Evolutionary conservation across 2,797 vertebrate genomes (phyloP).

Genomic region (Acrocephalus scirpaceus): DNA sequence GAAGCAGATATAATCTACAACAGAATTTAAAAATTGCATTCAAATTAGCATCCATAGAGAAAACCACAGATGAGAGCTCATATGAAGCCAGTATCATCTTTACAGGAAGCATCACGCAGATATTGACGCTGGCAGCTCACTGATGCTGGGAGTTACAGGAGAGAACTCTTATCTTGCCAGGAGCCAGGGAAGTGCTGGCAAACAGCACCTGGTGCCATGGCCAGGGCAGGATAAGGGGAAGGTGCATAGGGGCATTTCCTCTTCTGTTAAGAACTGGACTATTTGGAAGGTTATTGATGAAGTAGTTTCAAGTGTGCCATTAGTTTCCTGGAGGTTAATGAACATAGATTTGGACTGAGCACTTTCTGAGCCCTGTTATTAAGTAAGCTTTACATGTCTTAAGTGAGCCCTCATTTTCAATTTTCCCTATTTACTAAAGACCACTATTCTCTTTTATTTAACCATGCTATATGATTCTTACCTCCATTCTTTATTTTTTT

Average conservation of each 20-base stretch:
- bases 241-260: background rate
- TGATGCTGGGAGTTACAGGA: background rate
- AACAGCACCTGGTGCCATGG: background rate
- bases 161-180: background rate
- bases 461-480: constrained; percentile 22
- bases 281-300: constrained; percentile 48
- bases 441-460: constrained; percentile 44
- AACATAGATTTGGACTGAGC: constrained; percentile 42
- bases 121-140: background rate
- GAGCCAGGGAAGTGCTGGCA: background rate
- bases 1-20: constrained; percentile 6
- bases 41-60: background rate
- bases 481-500: background rate
- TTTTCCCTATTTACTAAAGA: constrained; percentile 60
- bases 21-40: constrained; percentile 25
- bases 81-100: background rate
- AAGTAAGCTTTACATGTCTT: constrained; percentile 66
- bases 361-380: constrained; percentile 56
- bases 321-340: constrained; percentile 56
- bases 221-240: background rate
- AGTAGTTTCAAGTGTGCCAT: constrained; percentile 33
- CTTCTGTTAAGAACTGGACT: constrained; percentile 8
- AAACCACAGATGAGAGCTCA: background rate
- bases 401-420: background rate
- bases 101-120: background rate